Evolutionary conservation across 2,888 invertebrate genomes (phyloP).

Genomic region (Epirrhoe tristata): DNA sequence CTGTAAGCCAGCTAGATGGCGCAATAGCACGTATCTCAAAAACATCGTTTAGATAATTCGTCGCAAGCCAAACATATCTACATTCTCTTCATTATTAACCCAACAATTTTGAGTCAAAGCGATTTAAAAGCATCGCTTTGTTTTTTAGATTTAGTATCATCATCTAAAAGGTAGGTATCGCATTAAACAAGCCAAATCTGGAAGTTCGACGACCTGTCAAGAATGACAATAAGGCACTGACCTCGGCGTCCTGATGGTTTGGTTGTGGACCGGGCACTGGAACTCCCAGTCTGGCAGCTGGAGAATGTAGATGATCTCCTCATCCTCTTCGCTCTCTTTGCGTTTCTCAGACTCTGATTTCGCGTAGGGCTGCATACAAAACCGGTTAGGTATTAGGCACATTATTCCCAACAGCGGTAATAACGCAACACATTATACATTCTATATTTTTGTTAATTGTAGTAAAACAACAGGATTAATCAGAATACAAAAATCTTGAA

Average conservation of each 20-base stretch:
- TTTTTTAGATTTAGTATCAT: too few relatives aligned
- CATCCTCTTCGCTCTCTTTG: slow-evolving; percentile 64
- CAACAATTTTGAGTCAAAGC: neutral
- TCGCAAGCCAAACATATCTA: too few relatives aligned
- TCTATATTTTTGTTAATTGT: too few relatives aligned
- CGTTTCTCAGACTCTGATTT: slow-evolving; percentile 57
- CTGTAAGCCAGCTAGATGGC: neutral
- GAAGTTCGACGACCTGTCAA: neutral
- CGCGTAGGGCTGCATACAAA: slow-evolving; percentile 64
- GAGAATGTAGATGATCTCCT: slow-evolving; percentile 76
- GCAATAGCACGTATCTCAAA: neutral
- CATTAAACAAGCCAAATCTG: too few relatives aligned
- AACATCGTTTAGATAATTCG: neutral
- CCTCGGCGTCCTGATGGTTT: slow-evolving; percentile 74
- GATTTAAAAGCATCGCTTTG: neutral
- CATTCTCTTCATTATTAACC: too few relatives aligned
- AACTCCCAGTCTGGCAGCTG: slow-evolving; percentile 77
- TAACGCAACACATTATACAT: too few relatives aligned
- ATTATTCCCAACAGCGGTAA: too few relatives aligned
- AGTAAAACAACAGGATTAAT: neutral
- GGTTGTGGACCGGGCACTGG: slow-evolving; percentile 71
- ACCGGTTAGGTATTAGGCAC: neutral
- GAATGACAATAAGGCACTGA: slow-evolving; percentile 36
- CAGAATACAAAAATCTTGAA: neutral
- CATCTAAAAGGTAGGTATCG: too few relatives aligned